Evolutionary conservation across 2,797 vertebrate species (phyloP).

Genomic region (Sebastes iracundus): DNA sequence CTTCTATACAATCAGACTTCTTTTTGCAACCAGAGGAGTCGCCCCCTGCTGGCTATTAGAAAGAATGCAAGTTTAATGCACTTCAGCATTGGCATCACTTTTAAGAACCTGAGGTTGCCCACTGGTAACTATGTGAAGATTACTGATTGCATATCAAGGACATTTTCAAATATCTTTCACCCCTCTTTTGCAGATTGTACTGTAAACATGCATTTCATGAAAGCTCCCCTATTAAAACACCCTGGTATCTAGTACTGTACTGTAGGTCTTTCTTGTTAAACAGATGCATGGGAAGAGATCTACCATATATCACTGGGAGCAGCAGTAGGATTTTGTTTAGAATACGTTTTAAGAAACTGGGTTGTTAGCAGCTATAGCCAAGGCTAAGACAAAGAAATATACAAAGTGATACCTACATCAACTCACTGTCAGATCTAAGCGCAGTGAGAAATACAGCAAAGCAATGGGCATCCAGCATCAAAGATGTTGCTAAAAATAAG

Average conservation of each 20-base stretch:
- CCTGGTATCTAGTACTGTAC: background rate
- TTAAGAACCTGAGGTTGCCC: accelerated
- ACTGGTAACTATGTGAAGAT: background rate
- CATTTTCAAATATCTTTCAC: background rate
- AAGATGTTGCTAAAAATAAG: background rate
- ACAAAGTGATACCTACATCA: background rate
- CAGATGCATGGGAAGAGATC: background rate
- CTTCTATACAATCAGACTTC: too few relatives aligned
- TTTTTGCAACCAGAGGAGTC: too few relatives aligned
- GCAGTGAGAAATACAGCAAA: background rate
- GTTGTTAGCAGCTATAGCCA: background rate
- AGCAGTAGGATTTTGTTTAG: background rate
- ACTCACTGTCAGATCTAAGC: background rate
- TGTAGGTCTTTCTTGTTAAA: background rate
- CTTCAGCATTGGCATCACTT: too few relatives aligned
- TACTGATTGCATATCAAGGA: background rate
- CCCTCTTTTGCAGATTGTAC: background rate
- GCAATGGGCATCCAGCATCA: background rate
- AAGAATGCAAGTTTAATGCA: too few relatives aligned
- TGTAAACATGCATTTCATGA: background rate
- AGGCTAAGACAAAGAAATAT: background rate
- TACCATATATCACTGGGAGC: too few relatives aligned
- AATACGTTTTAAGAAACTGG: background rate
- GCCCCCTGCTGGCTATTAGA: too few relatives aligned
- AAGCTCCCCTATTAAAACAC: background rate